Percentiles rank a stretch among this genome's conserved stretches.
Evolutionary conservation across 2,113 vertebrate genomes (phyloP).

Genomic region (Catharus fuscescens): DNA sequence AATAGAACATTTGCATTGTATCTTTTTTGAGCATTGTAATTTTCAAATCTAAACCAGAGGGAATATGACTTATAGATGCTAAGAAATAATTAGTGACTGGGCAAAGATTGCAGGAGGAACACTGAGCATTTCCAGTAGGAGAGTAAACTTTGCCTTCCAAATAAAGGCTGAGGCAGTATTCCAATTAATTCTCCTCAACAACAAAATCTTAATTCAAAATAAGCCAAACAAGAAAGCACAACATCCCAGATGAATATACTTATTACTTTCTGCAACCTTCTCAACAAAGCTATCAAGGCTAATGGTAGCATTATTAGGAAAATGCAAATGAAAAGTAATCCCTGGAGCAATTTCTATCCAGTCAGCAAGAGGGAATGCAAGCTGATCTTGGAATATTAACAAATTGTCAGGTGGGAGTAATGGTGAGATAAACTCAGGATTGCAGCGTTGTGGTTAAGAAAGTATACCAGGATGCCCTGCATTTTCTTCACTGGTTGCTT

Average conservation of each 20-base stretch:
- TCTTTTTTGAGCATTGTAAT: neutral
- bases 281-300: slow-evolving; percentile 65
- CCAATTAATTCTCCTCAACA: slow-evolving; percentile 28
- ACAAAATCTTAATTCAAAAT: slow-evolving; percentile 32
- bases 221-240: slow-evolving; percentile 34
- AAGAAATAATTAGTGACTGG: neutral
- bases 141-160: neutral
- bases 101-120: neutral
- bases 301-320: slow-evolving; percentile 61
- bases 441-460: neutral
- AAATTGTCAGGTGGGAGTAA: slow-evolving; percentile 21
- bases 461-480: neutral
- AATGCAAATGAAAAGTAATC: slow-evolving; percentile 65
- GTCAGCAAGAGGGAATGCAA: slow-evolving; percentile 25
- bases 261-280: slow-evolving; percentile 53
- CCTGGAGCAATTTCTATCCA: slow-evolving; percentile 45
- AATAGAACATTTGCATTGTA: neutral
- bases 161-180: neutral
- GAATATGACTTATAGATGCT: neutral
- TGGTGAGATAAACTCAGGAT: neutral
- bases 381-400: slow-evolving; percentile 48
- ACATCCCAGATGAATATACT: slow-evolving; percentile 39
- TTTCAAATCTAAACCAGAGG: neutral
- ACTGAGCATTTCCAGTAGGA: neutral
- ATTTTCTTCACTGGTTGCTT: neutral